Base-by-base conservation (phyloP, 2,797 vertebrate genomes). In the Gallinago nigripennis region DNA sequence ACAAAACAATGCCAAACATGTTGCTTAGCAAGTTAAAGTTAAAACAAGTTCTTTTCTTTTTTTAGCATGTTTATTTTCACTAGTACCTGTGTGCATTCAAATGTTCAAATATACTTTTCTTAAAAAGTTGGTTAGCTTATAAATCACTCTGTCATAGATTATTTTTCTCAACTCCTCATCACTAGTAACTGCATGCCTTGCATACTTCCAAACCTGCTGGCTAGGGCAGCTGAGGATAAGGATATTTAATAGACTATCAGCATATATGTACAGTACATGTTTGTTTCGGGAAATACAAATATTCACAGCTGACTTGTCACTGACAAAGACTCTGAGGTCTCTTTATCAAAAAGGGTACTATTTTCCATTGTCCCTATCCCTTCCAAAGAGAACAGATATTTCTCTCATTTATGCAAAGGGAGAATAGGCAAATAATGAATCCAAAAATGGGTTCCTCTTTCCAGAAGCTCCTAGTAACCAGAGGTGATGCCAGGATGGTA, bases 261-360 rank as follows among this genome's bases (percentile, higher is more conserved):
- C 57, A 57, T 5, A 2, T 14, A 57, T 0, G 33, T 12, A 11
- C 37, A 75, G 73, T 11, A 31, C 13, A 0, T 4, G 23, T 31
- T 54, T 81, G 33, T 57, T 3, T 51, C 71, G 68, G 83, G 63
- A 61, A 45, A n/a, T 31, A 39, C 6, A 7, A 33, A 51, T 1
- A 5, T 8, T 79, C 78, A n/a, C 76, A 72, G 64, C 63, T 69
- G 79, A 4, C 30, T 56, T 33, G 51, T 4, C 68, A 18, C 82
- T n/a, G 60, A 33, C 82, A 77, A 23, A 53, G 43, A 24, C 5
- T 1, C 60, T 4, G 19, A 60, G 56, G 8, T 18, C 69, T 72
- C 76, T 66, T 31, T 20, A 16, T 24, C 28, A 27, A 19, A 66
- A 56, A 56, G 30, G 31, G 35, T 3, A 30, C 35, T 27, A 5